Percentiles rank a stretch among this genome's conserved stretches.
Evolutionary conservation across 2,797 vertebrate genomes (phyloP).

Genomic region (Rallus crepitans): DNA sequence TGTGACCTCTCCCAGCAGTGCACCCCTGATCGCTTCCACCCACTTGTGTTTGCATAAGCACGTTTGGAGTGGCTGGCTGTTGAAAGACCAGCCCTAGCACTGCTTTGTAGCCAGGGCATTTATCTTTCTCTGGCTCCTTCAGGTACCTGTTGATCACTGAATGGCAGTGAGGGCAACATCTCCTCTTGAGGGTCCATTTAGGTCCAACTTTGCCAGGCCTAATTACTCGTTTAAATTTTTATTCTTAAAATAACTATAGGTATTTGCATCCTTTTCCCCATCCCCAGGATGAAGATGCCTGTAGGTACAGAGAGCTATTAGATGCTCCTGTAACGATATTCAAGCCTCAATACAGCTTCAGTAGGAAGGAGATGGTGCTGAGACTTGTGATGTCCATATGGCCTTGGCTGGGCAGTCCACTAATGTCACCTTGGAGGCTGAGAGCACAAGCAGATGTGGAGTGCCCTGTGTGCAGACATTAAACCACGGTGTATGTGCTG

Average conservation of each 20-base stretch:
- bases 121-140: not conserved
- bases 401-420: not conserved
- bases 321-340: not conserved
- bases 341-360: not conserved
- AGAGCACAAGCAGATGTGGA: not conserved
- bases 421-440: not conserved
- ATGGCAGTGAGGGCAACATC: not conserved
- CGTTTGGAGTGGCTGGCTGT: slow-evolving; percentile 6
- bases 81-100: slow-evolving; percentile 11
- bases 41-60: not conserved
- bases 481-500: accelerated
- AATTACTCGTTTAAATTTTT: not conserved
- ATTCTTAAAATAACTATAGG: not conserved
- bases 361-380: not conserved
- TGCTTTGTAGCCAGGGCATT: slow-evolving; percentile 10
- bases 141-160: not conserved
- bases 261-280: accelerated
- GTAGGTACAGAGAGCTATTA: not conserved
- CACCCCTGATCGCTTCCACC: slow-evolving; percentile 40
- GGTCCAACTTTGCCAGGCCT: not conserved
- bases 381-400: accelerated
- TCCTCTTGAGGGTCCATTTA: not conserved
- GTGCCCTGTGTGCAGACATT: not conserved
- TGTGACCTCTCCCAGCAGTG: not conserved
- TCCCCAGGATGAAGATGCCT: not conserved